Evolutionary conservation across 2,888 invertebrate genomes (phyloP), one percentile per base, ranked within the genome.

Genomic region (Gibbula magus): DNA sequence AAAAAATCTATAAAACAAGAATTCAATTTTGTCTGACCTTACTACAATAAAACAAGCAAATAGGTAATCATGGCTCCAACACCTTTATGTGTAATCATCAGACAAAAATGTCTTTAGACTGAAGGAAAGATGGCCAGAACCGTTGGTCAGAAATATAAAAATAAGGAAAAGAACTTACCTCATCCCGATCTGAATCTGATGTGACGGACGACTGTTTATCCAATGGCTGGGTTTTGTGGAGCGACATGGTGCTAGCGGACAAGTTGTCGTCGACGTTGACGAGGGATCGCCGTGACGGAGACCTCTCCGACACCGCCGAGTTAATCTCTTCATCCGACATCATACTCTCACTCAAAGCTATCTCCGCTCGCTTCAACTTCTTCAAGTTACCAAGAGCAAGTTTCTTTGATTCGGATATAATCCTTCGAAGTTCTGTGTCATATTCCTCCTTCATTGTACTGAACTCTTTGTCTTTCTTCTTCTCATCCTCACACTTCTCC

Each of bases 341-440:
- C 75, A 83, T 83, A 79, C 82, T 83, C 76, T 87, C 87, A 84
- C 82, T 86, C 61, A 89, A 82, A 25, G 87, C 88, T 77, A 85
- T 85, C 75, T 89, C 89, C 16, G 88, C 89, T 75, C 85, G 86
- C 80, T 84, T 87, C 20, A 89, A 77, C 77, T 87, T 87, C 78
- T 89, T 86, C 80, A 88, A 82, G 83, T 88, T 88, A 20, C 87
- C 86, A 56, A 87, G 79, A 4, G 87, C 88, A 25, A 88, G 77
- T 77, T 87, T 86, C 80, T 87, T 87, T 3, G 88, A 87, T 79
- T 89, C 89, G 70, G 85, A 82, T n/a, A 89, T 78, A 79, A 90
- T 86, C 56, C 84, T 83, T 20, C 86, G 80, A n/a, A 89, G 77
- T 78, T 89, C 89, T 1, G 81, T 80, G 79, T 87, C 88, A 82